A percentile compares a stretch with the other conserved stretches of the same genome.
These are phyloP conservation scores for Lindbergichthys nudifrons DNA, from an alignment of 2,797 vertebrate species.

Conservation along the genomic window DNA sequence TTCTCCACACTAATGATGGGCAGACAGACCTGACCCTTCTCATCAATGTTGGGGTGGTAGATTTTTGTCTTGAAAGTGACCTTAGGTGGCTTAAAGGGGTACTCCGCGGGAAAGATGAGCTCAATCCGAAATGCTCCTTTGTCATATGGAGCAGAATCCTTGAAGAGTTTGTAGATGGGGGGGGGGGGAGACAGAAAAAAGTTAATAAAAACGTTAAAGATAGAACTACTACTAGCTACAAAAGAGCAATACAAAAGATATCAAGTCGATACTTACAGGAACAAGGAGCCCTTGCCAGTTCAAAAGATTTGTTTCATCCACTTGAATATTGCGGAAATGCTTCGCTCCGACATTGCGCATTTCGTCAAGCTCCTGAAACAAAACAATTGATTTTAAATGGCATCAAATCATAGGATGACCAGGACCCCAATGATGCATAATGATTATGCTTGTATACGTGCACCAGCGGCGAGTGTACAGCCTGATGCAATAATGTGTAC, in stretches of 20 bases:
- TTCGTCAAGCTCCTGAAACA: slow-evolving; percentile 93
- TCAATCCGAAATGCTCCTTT: slow-evolving; percentile 98
- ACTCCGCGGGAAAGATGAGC: slow-evolving; percentile 96
- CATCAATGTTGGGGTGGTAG: slow-evolving; percentile 98
- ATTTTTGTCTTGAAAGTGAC: slow-evolving; percentile 99
- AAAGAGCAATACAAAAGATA: background rate
- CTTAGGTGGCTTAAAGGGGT: slow-evolving; percentile 98
- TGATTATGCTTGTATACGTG: no score
- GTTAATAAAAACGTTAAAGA: no score
- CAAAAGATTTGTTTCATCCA: slow-evolving; percentile 96
- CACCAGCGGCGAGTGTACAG: background rate
- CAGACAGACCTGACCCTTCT: slow-evolving; percentile 98
- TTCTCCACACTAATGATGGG: slow-evolving; percentile 97
- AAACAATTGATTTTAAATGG: background rate
- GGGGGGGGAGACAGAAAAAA: no score
- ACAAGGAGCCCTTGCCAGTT: slow-evolving; percentile 98
- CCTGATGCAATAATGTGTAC: background rate
- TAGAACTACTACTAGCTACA: background rate
- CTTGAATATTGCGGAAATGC: slow-evolving; percentile 95
- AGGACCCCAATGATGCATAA: no score
- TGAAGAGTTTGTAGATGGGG: background rate
- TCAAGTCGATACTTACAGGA: slow-evolving; percentile 89
- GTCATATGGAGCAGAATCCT: slow-evolving; percentile 96
- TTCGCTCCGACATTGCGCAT: slow-evolving; percentile 93
- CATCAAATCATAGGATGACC: background rate